Evolutionary conservation across 2,888 invertebrate species (phyloP), one percentile per base, ranked within the genome.

Genomic region (Leuctra nigra): DNA sequence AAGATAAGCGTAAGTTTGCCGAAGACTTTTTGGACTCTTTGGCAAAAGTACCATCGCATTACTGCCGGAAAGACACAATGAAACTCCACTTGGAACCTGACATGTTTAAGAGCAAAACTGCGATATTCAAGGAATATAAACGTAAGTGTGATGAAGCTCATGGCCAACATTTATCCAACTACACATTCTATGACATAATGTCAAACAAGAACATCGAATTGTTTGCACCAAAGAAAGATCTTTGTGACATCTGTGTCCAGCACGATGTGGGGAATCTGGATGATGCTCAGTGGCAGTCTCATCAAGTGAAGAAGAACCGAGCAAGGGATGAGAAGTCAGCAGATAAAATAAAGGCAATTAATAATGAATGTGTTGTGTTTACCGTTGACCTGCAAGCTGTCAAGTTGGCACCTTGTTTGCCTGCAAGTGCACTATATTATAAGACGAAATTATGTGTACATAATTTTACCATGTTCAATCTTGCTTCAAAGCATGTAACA

Each of bases 361-460:
- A 24, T 36, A 61, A 60, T n/a, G 55, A 63, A 54, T 44, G 54
- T 53, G 61, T 63, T 53, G 63, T 59, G 16, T 33, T 64, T 29
- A 61, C 62, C 36, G 59, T 66, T 63, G 59, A 66, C 57, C 20
- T 64, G 56, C 63, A 67, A 56, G 61, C 61, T 9, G 65, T 68
- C 0, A 60, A 64, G 47, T 36, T 64, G 6, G 60, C 60, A 36
- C 67, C 66, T 6, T 58, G 58, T 13, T 24, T 65, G 54, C 54
- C 48, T 7, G 64, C 63, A 23, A 61, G 60, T 38, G 50, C 57
- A 35, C 7, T 64, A 0, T 67, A 66, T 56, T 67, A 61, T 52
- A 67, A 67, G 58, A 63, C 63, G 1, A 68, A 68, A 55, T 58
- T 68, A n/a, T 58, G 58, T n/a, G 58, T 61, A 4, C 66, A 67